Conservation (phyloP, 1,140 invertebrate genomes). For the Araneus ventricosus region DNA sequence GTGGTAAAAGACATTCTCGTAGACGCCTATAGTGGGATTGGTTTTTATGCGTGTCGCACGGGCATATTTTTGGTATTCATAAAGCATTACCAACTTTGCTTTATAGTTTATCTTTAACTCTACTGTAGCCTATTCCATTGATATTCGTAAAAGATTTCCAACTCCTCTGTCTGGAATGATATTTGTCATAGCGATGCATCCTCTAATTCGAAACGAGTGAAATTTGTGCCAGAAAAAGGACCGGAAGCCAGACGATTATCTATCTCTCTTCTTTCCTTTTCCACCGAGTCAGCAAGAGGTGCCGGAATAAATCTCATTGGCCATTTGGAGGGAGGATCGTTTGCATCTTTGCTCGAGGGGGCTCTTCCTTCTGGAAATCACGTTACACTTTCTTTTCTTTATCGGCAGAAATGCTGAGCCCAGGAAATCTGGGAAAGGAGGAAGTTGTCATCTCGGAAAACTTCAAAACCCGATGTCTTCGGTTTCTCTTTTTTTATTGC, state of each 20-base stretch:
- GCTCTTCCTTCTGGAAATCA: conserved; percentile 8
- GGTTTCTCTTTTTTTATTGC: not conserved
- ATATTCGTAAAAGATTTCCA: too few relatives aligned
- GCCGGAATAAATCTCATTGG: conserved; percentile 51
- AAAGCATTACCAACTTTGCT: too few relatives aligned
- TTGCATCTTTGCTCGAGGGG: conserved; percentile 29
- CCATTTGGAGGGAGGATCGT: not conserved
- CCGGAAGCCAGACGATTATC: conserved; percentile 7
- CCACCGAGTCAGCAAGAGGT: conserved; percentile 22
- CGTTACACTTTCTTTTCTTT: not conserved
- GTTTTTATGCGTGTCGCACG: too few relatives aligned
- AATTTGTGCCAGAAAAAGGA: not conserved
- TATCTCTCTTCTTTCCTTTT: conserved; percentile 14
- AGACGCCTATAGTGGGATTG: too few relatives aligned
- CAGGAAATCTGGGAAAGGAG: not conserved
- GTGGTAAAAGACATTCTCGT: too few relatives aligned
- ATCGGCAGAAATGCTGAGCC: not conserved
- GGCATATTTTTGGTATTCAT: too few relatives aligned
- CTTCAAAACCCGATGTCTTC: not conserved
- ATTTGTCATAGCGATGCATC: too few relatives aligned
- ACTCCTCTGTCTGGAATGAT: too few relatives aligned
- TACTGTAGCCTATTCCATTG: too few relatives aligned
- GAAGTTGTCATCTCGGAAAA: not conserved
- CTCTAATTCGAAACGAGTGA: not conserved
- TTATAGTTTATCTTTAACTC: too few relatives aligned